Base-by-base conservation (phyloP, 2,888 invertebrate genomes). In the Asteroscopus sphinx region DNA sequence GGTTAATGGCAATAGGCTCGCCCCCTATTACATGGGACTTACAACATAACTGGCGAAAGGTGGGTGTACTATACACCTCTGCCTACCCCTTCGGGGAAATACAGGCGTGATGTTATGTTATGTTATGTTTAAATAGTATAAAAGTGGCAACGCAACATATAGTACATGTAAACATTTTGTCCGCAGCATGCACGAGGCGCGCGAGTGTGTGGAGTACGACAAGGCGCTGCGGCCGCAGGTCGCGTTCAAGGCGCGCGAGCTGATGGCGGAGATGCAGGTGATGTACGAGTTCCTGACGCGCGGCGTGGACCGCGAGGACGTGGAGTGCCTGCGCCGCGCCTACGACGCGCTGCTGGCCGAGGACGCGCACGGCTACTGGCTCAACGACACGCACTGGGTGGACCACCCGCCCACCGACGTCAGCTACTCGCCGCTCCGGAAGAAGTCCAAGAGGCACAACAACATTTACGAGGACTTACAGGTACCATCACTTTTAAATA, bases 321-420 rank as follows among this genome's bases (percentile, higher is more conserved):
- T 98, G 61, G 95, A 95, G 65, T 97, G 96, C 82, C 94, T 99
- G 71, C 96, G 97, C 76, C 92, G 96, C 57, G 97, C 98, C 49
- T 99, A 99, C 89, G 98, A 98, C 74, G 95, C 96, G 49, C 94
- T 99, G 87, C 92, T 99, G 70, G 96, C 97, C 0, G 97, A 97
- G 71, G 98, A 98, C 86, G 94, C 95, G 28, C 96, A 96, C 77
- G 96, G 97, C 47, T 97, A 97, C 86, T 98, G 98, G 98, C 94
- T 99, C 60, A 98, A 99, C 86, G 98, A 98, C 85, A 99, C 99
- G 35, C 98, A 99, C 88, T 99, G 99, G 99, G 98, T 99, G 12
- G 98, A 99, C 86, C 99, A 99, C 89, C 96, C 97, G 69, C 94
- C 96, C 45, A 97, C 97, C 0, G 96, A 97, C 86, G 91, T 97